A percentile compares a stretch with the other conserved stretches of the same genome.
Evolutionary conservation across 2,113 vertebrate genomes (phyloP).

Genomic region (Erythrocercus mccallii): DNA sequence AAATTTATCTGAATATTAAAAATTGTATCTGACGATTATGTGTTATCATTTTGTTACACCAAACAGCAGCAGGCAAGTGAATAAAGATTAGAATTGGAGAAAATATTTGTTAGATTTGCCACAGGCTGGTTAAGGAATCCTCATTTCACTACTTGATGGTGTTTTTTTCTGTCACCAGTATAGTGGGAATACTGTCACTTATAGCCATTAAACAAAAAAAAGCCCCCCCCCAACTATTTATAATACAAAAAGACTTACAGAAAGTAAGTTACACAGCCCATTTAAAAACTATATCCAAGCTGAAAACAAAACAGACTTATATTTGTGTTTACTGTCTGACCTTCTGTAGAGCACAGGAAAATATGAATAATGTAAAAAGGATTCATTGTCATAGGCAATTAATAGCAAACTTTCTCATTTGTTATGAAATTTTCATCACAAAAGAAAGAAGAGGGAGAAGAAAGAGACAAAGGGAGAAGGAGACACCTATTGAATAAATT

Average conservation of each 20-base stretch:
- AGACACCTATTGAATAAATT: background rate
- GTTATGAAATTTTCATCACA: background rate
- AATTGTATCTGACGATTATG: background rate
- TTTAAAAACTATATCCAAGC: background rate
- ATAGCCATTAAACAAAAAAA: background rate
- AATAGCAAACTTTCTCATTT: background rate
- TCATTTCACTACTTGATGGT: background rate
- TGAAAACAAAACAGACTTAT: background rate
- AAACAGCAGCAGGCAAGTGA: background rate
- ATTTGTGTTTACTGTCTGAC: background rate
- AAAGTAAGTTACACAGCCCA: background rate
- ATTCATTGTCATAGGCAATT: background rate
- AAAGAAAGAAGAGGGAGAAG: background rate
- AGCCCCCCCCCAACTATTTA: background rate
- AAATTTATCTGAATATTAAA: background rate
- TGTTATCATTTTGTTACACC: background rate
- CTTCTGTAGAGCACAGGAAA: background rate
- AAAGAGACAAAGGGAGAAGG: background rate
- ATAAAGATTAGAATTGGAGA: background rate
- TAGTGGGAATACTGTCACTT: background rate
- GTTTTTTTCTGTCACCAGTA: background rate
- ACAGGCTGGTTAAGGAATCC: accelerated
- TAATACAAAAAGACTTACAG: background rate
- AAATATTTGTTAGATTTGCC: background rate
- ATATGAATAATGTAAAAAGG: background rate